Evolutionary conservation across 2,113 vertebrate genomes (phyloP).

Genomic region (Castor canadensis): DNA sequence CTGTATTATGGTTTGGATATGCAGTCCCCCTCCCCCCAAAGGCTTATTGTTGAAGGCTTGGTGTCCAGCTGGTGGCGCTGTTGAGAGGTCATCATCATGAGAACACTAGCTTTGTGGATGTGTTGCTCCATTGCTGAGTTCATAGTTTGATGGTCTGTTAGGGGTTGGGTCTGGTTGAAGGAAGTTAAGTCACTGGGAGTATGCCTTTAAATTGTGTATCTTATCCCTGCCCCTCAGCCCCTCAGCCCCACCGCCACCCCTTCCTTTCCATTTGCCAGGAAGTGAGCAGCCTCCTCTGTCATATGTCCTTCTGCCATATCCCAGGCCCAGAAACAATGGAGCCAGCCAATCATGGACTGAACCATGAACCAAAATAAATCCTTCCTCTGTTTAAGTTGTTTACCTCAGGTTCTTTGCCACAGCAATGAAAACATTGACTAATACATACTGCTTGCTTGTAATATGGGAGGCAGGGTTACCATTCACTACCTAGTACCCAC

Average conservation of each 20-base stretch:
- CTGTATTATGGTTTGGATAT: neutral
- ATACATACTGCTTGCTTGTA: neutral
- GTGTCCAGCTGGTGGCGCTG: neutral
- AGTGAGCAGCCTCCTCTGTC: neutral
- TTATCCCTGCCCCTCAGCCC: neutral
- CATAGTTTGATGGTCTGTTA: neutral
- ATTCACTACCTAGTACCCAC: neutral
- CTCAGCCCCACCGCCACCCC: neutral
- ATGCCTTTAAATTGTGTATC: neutral
- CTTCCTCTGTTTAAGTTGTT: neutral
- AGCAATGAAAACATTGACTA: no score
- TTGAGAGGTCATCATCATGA: neutral
- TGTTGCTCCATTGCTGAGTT: neutral
- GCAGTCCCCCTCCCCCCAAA: neutral
- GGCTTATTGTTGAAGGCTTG: neutral
- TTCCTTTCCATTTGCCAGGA: neutral
- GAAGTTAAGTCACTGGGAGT: no score
- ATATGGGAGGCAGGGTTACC: neutral
- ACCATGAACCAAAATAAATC: neutral
- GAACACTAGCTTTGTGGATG: neutral
- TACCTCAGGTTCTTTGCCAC: neutral
- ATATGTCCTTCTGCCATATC: neutral
- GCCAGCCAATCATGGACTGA: neutral
- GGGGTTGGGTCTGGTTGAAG: no score
- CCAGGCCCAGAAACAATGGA: neutral